Evolutionary conservation across 2,113 vertebrate genomes (phyloP).

Genomic region (Emydura subglobosa): DNA sequence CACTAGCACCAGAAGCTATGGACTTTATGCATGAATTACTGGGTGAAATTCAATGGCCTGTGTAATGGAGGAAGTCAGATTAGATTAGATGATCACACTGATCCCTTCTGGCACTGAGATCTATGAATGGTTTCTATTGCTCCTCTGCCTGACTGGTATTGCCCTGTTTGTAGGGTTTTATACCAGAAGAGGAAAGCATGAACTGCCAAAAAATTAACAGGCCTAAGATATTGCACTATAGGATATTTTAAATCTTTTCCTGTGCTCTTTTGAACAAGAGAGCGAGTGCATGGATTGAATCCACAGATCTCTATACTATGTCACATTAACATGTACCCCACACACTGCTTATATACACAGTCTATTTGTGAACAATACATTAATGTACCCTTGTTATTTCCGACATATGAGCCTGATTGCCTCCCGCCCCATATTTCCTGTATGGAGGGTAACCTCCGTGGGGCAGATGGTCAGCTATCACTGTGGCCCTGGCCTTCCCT

Average conservation of each 20-base stretch:
- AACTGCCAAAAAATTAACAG: background rate
- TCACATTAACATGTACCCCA: background rate
- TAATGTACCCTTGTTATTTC: background rate
- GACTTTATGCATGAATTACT: background rate
- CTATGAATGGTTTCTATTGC: background rate
- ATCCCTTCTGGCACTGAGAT: background rate
- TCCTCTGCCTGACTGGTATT: background rate
- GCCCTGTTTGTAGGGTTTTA: background rate
- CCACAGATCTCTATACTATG: background rate
- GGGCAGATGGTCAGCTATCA: background rate
- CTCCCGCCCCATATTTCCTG: background rate
- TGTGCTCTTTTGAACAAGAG: background rate
- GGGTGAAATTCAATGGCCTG: background rate
- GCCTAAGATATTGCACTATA: background rate
- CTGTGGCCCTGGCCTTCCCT: background rate
- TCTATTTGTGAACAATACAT: background rate
- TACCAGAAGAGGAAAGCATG: background rate
- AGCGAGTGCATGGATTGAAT: background rate
- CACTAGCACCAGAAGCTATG: background rate
- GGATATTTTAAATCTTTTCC: background rate
- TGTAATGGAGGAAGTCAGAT: background rate
- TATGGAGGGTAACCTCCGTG: background rate
- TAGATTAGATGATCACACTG: background rate
- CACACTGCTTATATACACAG: background rate
- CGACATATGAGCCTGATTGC: background rate